phyloP scores from a whole-genome alignment of 2,888 invertebrate species.

The Chrysodeixis includens region DNA sequence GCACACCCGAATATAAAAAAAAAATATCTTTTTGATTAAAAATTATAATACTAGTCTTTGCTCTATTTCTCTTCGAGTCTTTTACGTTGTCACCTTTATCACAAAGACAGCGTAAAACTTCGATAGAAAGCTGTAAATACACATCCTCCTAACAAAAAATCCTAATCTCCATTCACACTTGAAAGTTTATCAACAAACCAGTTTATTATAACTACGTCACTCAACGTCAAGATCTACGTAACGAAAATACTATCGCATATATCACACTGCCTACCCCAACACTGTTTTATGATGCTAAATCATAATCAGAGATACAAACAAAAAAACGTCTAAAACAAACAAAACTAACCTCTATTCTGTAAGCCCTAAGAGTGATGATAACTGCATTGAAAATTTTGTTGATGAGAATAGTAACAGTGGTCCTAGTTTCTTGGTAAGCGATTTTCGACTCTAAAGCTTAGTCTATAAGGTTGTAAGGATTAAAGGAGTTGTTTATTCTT shows the following conservation, averaged over 20 bases:
- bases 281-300: slow-evolving; percentile 52
- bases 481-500: slow-evolving; percentile 1
- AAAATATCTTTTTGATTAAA: too few relatives aligned
- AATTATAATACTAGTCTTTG: too few relatives aligned
- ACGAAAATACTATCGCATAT: slow-evolving; percentile 53
- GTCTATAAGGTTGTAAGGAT: accelerated
- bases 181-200: slow-evolving; percentile 20
- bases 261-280: slow-evolving; percentile 57
- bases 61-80: too few relatives aligned
- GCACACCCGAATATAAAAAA: too few relatives aligned
- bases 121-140: too few relatives aligned
- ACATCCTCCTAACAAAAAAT: too few relatives aligned
- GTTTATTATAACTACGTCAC: slow-evolving; percentile 22
- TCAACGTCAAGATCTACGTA: slow-evolving; percentile 34
- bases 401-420: slow-evolving; percentile 19
- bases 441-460: neutral
- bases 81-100: too few relatives aligned
- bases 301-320: slow-evolving; percentile 46
- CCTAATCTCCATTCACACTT: slow-evolving; percentile 5
- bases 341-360: neutral
- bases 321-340: neutral
- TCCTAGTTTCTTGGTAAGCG: neutral
- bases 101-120: too few relatives aligned
- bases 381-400: slow-evolving; percentile 10
- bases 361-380: accelerated